phyloP scores from a whole-genome alignment of 2,888 invertebrate species.

The Encarsia formosa region DNA sequence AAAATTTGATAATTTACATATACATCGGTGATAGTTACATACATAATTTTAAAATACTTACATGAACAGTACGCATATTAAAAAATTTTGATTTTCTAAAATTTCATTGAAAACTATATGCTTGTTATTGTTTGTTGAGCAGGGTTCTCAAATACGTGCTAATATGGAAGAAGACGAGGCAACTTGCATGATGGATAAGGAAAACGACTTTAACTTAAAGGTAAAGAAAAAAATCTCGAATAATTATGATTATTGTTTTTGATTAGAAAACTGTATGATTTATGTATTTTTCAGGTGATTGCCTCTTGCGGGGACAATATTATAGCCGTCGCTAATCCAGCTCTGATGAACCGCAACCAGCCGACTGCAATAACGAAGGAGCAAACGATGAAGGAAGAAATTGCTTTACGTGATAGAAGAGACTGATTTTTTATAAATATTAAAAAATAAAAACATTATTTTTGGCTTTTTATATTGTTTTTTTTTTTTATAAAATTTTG shows the following conservation, averaged over 20 bases:
- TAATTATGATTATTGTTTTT: too few relatives aligned
- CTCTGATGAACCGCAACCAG: conserved; percentile 55
- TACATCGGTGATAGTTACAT: too few relatives aligned
- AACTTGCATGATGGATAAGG: conserved; percentile 37
- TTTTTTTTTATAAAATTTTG: conserved; percentile 11
- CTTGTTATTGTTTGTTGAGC: too few relatives aligned
- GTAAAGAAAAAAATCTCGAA: too few relatives aligned
- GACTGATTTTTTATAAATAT: conserved; percentile 26
- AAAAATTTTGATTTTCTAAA: too few relatives aligned
- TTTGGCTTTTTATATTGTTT: conserved; percentile 9
- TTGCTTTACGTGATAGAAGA: conserved; percentile 24
- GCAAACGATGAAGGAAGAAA: conserved; percentile 47
- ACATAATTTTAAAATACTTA: too few relatives aligned
- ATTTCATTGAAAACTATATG: too few relatives aligned
- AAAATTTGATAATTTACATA: too few relatives aligned
- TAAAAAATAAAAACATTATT: neutral
- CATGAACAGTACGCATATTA: too few relatives aligned
- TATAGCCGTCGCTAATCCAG: conserved; percentile 85
- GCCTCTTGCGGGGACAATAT: conserved; percentile 82
- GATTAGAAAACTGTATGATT: too few relatives aligned
- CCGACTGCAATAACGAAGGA: conserved; percentile 21
- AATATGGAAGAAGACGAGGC: conserved; percentile 44
- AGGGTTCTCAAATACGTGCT: conserved; percentile 39
- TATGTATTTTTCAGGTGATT: conserved; percentile 66
- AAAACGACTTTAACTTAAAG: conserved; percentile 49